Conservation (phyloP, 2,888 invertebrate genomes). For the Xylocampa areola region DNA sequence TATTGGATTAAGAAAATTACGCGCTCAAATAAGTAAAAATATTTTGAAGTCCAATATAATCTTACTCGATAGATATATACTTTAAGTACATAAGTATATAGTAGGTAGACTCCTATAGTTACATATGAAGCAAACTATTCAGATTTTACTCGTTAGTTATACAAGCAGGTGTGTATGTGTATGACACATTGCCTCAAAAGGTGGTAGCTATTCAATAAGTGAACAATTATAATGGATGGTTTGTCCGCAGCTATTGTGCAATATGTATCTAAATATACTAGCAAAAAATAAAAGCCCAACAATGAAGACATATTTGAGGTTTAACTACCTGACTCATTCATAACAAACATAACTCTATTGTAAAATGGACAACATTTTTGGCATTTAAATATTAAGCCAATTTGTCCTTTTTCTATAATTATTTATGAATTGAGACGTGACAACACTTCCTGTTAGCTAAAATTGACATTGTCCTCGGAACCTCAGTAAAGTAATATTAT, state of each 20-base stretch:
- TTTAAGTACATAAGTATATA: too few relatives aligned
- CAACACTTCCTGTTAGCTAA: constrained; percentile 43
- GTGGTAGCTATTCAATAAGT: too few relatives aligned
- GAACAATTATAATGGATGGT: constrained; percentile 19
- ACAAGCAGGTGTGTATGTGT: too few relatives aligned
- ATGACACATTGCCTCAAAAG: too few relatives aligned
- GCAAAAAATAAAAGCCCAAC: constrained; percentile 25
- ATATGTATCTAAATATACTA: constrained; percentile 26
- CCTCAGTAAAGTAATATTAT: constrained; percentile 53
- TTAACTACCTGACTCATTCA: constrained; percentile 20
- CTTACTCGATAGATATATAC: too few relatives aligned
- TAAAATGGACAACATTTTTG: constrained; percentile 23
- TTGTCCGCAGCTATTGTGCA: constrained; percentile 2
- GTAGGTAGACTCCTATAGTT: too few relatives aligned
- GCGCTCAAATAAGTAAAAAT: too few relatives aligned
- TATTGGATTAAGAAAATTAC: too few relatives aligned
- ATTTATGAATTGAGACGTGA: constrained; percentile 18
- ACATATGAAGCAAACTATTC: too few relatives aligned
- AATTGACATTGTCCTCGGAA: constrained; percentile 39
- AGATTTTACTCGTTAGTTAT: too few relatives aligned
- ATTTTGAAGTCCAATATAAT: too few relatives aligned
- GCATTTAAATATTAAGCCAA: constrained; percentile 11
- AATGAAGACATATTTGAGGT: constrained; percentile 17
- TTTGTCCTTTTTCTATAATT: constrained; percentile 29
- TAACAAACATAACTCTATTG: constrained; percentile 29